phyloP scores from a whole-genome alignment of 2,113 vertebrate species.

The Oncorhynchus keta region DNA sequence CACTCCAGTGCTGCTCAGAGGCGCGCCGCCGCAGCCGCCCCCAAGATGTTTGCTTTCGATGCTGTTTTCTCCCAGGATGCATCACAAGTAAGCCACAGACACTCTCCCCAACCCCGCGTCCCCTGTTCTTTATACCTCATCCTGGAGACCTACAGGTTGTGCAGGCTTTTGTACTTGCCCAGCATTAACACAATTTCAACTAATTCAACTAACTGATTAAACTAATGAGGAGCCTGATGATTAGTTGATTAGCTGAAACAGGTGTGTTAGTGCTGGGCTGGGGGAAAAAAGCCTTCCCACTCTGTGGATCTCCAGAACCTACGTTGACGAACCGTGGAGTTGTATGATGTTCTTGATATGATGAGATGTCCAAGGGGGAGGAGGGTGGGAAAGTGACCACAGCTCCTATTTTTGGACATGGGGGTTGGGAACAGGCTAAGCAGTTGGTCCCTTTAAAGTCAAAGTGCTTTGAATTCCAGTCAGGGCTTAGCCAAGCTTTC shows the following conservation, averaged over 20 bases:
- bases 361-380: neutral
- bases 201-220: neutral
- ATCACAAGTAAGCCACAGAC: conserved; percentile 79
- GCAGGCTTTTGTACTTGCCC: too few relatives aligned
- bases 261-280: neutral
- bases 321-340: neutral
- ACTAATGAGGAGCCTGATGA: neutral
- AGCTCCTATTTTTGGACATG: neutral
- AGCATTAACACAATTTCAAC: too few relatives aligned
- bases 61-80: conserved; percentile 87
- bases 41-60: conserved; percentile 89
- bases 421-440: neutral
- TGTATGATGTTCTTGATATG: neutral
- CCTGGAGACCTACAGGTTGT: neutral
- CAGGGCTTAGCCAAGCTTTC: neutral
- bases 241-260: neutral
- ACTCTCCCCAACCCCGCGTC: neutral
- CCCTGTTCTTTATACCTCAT: neutral
- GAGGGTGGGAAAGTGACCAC: neutral
- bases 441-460: neutral
- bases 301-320: neutral
- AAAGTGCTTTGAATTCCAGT: conserved; percentile 16
- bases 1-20: conserved; percentile 68
- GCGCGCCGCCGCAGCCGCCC: conserved; percentile 66
- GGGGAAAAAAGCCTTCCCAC: neutral